These are phyloP conservation scores for Troilus luridus DNA, from an alignment of 2,888 invertebrate genomes.

Conservation along the genomic window DNA sequence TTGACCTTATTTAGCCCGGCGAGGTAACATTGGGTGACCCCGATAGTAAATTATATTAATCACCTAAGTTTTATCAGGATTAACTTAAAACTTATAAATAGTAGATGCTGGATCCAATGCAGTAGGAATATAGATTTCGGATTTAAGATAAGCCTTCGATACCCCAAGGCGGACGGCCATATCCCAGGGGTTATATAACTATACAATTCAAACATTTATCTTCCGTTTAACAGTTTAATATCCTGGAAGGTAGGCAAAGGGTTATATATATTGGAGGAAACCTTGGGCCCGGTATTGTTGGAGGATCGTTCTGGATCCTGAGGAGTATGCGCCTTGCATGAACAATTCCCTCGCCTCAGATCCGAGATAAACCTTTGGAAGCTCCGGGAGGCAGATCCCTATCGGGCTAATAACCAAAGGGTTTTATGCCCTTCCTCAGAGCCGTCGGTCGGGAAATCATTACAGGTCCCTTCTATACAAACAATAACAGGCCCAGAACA, in stretches of 20 bases:
- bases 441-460: conserved; percentile 1
- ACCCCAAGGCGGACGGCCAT: background rate
- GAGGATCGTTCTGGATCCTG: background rate
- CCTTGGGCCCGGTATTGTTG: background rate
- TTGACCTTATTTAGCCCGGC: too few relatives aligned
- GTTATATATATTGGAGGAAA: conserved; percentile 17
- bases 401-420: conserved; percentile 28
- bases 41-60: too few relatives aligned
- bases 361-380: conserved; percentile 32
- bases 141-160: background rate
- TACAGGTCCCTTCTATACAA: background rate
- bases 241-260: background rate
- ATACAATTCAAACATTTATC: conserved; percentile 38
- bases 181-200: background rate
- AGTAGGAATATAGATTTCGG: background rate
- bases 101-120: background rate
- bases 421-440: background rate
- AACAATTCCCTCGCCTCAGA: conserved; percentile 36
- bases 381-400: conserved; percentile 8
- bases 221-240: conserved; percentile 43
- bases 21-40: too few relatives aligned
- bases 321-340: conserved; percentile 34
- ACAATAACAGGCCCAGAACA: background rate
- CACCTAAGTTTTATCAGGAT: too few relatives aligned
- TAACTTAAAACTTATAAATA: background rate